A percentile compares a stretch with the other conserved stretches of the same genome.
Evolutionary conservation across 2,113 vertebrate species (phyloP).

Genomic region (Macquaria ambigua): DNA sequence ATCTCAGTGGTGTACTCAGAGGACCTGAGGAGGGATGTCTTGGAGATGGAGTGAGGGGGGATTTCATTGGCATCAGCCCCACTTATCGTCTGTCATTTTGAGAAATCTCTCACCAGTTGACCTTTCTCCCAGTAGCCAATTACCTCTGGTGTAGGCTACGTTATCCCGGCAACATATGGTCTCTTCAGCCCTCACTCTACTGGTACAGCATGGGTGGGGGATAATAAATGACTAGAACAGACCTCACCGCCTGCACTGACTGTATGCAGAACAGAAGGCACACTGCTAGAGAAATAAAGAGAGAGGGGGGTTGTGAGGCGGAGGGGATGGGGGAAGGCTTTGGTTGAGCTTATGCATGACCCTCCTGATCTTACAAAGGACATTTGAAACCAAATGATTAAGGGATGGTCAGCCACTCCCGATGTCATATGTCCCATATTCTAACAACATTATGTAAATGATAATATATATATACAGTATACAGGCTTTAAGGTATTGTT

Average conservation of each 20-base stretch:
- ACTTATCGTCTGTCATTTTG: not conserved
- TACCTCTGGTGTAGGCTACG: slow-evolving; percentile 19
- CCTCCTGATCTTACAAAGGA: slow-evolving; percentile 8
- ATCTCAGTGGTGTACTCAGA: not conserved
- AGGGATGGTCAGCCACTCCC: too few species aligned
- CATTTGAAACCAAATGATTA: not conserved
- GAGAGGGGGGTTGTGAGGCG: not conserved
- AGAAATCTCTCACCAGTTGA: slow-evolving; percentile 25
- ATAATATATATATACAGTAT: not conserved
- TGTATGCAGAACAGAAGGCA: slow-evolving; percentile 21
- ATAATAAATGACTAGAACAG: slow-evolving; percentile 27
- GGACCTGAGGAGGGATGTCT: not conserved
- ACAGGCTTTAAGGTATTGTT: too few species aligned
- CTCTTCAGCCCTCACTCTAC: not conserved
- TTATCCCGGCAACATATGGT: slow-evolving; percentile 63
- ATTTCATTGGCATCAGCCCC: not conserved
- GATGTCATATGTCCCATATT: too few species aligned
- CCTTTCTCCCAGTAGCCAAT: slow-evolving; percentile 53
- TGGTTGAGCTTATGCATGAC: slow-evolving; percentile 39
- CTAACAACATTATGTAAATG: not conserved
- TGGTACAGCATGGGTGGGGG: not conserved
- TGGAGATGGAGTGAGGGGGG: not conserved
- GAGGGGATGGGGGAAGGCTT: slow-evolving; percentile 12
- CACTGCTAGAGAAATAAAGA: not conserved
- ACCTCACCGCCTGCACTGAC: slow-evolving; percentile 6